A percentile compares a stretch with the other conserved stretches of the same genome.
Conservation (phyloP, 2,888 invertebrate species). For the Netelia fuscicornis region DNA sequence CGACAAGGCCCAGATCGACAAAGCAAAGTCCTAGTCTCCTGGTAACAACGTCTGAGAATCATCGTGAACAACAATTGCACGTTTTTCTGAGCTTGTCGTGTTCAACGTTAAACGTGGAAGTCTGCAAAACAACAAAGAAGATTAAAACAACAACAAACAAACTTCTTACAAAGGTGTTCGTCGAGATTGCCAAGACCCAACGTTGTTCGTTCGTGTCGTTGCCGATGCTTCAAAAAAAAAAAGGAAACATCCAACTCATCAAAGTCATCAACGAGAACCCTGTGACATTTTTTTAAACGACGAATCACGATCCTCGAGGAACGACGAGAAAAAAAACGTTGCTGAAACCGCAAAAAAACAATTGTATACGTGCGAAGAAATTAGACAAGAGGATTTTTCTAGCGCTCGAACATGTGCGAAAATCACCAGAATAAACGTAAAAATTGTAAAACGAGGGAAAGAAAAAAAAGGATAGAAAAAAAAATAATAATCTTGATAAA, state of each 20-base stretch:
- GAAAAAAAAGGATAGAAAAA: not conserved
- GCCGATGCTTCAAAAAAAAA: not conserved
- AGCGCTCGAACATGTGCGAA: slow-evolving; percentile 23
- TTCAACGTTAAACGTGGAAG: no score
- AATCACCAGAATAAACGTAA: slow-evolving; percentile 8
- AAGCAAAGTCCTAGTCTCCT: slow-evolving; percentile 72
- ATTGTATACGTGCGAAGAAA: slow-evolving; percentile 10
- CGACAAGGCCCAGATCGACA: slow-evolving; percentile 85
- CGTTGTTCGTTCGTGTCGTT: not conserved
- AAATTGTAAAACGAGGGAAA: slow-evolving; percentile 20
- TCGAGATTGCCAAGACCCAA: not conserved
- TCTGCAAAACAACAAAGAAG: not conserved
- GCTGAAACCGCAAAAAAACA: not conserved
- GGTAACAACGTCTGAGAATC: slow-evolving; percentile 18
- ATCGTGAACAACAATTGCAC: slow-evolving; percentile 17
- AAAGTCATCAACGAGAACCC: not conserved
- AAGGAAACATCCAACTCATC: not conserved
- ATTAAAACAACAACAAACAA: slow-evolving; percentile 16
- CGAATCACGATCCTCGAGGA: not conserved
- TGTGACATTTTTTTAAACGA: not conserved
- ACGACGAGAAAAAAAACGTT: not conserved
- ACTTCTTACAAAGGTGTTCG: not conserved
- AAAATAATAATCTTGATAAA: slow-evolving; percentile 31
- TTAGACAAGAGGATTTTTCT: not conserved
- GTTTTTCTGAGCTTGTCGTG: slow-evolving; percentile 13